Evolutionary conservation across 1,140 invertebrate genomes (phyloP), one percentile per base, ranked within the genome.

Genomic region (Ptiloglossa arizonensis): DNA sequence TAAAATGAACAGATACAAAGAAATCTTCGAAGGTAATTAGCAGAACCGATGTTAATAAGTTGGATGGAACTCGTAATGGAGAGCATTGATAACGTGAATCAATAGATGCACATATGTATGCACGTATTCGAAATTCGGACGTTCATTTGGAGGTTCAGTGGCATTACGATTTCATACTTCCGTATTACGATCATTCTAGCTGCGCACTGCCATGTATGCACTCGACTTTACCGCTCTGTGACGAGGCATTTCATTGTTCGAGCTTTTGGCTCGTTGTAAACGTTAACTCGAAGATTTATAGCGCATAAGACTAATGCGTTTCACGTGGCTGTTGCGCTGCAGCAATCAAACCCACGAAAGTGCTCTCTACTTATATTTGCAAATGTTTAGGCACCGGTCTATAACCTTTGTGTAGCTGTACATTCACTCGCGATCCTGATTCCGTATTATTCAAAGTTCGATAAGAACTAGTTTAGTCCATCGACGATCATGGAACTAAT

Each of bases 241-340:
- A 81, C 79, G 71, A 62, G 66, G 35, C 80, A 29, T 70, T 75
- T 75, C 64, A 60, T 44, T 50, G 63, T 24, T n/a, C 79, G 52
- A 76, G 79, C 71, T 66, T 81, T 76, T 63, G 63, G 67, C 56
- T 24, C 35, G 56, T 63, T 56, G 62, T 70, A 62, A 80, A 75
- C 62, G 78, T 67, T 66, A 70, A 70, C 63, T 54, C 69, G 48
- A 50, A 52, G 74, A 79, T 73, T 74, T 69, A 72, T 73, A 56
- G 59, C 80, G 35, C 35, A 41, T 2, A 67, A 59, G 79, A 79
- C 76, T 46, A 63, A 60, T 52, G 27, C 54, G 70, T 64, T 56
- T 24, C 63, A 44, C 6, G 32, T 2, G 3, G 3, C 32, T 13
- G 41, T 2, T 11, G 41, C 11, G 13, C 41, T 13, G 13, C 41